Evolutionary conservation across 1,140 invertebrate species (phyloP), one percentile per base, ranked within the genome.

Genomic region (Parasteatoda tepidariorum): DNA sequence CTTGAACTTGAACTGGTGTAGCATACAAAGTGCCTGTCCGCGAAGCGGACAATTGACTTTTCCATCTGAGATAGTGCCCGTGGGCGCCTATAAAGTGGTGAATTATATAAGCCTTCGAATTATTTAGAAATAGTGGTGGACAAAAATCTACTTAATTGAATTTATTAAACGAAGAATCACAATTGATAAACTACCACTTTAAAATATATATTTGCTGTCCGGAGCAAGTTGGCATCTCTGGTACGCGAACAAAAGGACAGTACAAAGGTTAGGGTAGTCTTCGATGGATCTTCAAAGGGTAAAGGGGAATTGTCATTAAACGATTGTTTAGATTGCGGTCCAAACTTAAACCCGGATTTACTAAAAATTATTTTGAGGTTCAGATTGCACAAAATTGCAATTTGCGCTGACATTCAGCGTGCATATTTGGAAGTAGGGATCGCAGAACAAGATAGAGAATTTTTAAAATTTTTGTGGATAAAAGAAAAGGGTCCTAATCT

Each of bases 391-490:
- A 57, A 31, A 55, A 13, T 34, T 18, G n/a, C 30, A 34, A 33
- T 73, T 59, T 73, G 68, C 6, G 48, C 70, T 3, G 3, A 73
- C 33, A 59, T 57, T 73, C 70, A 73, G 18, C 0, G 0, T 7
- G 6, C 70, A 24, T 59, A 30, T 22, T 34, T 34, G 33, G 26
- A 34, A 33, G 15, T 73, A 55, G 70, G 2, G n/a, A 24, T 59
- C 3, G 30, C 3, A 5, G 13, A 73, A 30, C 22, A 59, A 28
- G 26, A 24, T 33, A 55, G 68, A 11, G n/a, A 71, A 24, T 33
- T 55, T 73, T 59, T 24, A 59, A 73, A 73, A 57, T 33, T 73
- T 59, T 59, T 73, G 5, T 33, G 6, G 18, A 57, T 73, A 59
- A 59, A 26, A n/a, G 2, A 31, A 11, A 33, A 22, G 3, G 48